These are phyloP conservation scores for Porites lutea DNA, from an alignment of 64 coral and sea anemone genomes.

Conservation along the genomic window DNA sequence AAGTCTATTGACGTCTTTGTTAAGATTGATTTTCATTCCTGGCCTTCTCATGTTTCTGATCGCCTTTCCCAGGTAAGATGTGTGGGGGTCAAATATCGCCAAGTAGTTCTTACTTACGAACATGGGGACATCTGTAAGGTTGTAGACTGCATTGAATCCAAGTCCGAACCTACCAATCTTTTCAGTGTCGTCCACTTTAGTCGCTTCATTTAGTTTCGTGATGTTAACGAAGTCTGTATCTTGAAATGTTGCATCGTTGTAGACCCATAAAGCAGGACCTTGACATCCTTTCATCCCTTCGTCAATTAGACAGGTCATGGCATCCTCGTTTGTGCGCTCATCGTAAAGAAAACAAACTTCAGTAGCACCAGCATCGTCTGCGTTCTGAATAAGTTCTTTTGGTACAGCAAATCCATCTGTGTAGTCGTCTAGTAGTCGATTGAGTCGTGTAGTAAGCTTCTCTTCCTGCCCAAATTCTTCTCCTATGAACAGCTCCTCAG, in stretches of 20 bases:
- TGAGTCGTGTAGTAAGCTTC: constrained; percentile 57
- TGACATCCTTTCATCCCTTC: constrained; percentile 21
- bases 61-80: constrained; percentile 68
- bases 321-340: constrained; percentile 62
- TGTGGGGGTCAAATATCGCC: constrained; percentile 87
- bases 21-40: constrained; percentile 74
- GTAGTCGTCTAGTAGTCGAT: constrained; percentile 75
- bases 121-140: constrained; percentile 90
- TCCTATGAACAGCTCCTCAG: constrained; percentile 68
- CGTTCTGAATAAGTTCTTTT: constrained; percentile 89
- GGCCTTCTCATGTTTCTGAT: constrained; percentile 70
- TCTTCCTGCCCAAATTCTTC: constrained; percentile 81
- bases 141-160: constrained; percentile 96
- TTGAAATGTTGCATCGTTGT: constrained; percentile 29
- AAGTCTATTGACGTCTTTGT: constrained; percentile 58
- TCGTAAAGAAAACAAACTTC: constrained; percentile 80
- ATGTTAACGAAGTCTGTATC: constrained; percentile 96
- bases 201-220: constrained; percentile 81
- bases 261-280: constrained; percentile 33
- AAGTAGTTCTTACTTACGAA: constrained; percentile 77
- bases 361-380: constrained; percentile 82
- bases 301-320: constrained; percentile 34
- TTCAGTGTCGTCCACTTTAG: constrained; percentile 72
- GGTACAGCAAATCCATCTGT: constrained; percentile 71
- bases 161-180: constrained; percentile 97